Percentiles rank a stretch among this genome's conserved stretches.
Evolutionary conservation across 2,797 vertebrate genomes (phyloP).

Genomic region (Argya squamiceps): DNA sequence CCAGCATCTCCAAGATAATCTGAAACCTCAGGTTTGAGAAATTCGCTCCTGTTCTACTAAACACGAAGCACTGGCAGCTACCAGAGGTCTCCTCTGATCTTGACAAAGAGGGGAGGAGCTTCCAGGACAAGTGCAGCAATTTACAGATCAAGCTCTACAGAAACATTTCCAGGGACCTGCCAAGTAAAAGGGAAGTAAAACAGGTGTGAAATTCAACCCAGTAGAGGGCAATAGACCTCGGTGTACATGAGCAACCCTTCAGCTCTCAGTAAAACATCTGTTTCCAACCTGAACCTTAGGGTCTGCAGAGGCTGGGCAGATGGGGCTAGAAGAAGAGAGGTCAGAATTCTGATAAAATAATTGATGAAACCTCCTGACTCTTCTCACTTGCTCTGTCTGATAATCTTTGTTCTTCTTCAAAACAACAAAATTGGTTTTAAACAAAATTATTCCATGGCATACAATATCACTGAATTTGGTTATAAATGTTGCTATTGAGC

Average conservation of each 20-base stretch:
- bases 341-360: not conserved
- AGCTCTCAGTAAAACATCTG: not conserved
- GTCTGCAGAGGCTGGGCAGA: not conserved
- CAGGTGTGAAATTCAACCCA: not conserved
- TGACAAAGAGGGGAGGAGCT: not conserved
- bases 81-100: not conserved
- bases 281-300: not conserved
- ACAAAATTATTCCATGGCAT: not conserved
- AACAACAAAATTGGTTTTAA: not conserved
- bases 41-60: not conserved
- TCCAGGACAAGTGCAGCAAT: not conserved
- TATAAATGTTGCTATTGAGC: not conserved
- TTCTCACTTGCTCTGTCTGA: not conserved
- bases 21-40: not conserved
- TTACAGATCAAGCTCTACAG: not conserved
- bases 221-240: slow-evolving; percentile 23
- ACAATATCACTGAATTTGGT: not conserved
- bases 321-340: not conserved
- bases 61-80: not conserved
- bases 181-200: not conserved
- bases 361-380: not conserved
- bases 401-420: not conserved
- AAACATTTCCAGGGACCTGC: not conserved
- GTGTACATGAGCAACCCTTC: not conserved
- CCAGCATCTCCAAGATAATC: not conserved